Evolutionary conservation across 2,113 vertebrate species (phyloP).

Genomic region (Epinephelus fuscoguttatus): DNA sequence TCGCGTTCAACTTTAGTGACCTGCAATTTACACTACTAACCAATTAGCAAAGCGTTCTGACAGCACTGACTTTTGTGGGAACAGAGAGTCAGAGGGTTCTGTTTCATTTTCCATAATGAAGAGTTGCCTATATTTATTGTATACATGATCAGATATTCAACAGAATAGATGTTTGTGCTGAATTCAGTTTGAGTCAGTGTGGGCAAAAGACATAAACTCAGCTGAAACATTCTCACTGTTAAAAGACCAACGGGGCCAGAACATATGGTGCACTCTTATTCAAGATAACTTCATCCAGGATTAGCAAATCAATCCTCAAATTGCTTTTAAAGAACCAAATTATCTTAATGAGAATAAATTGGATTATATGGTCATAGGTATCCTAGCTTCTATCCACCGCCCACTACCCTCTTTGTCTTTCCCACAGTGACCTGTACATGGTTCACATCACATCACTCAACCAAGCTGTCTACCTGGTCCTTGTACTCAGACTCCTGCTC

Average conservation of each 20-base stretch:
- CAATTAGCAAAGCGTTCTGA: background rate
- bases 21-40: background rate
- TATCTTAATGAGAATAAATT: background rate
- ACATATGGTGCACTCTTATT: background rate
- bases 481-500: constrained; percentile 10
- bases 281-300: background rate
- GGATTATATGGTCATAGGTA: background rate
- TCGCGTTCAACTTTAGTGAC: background rate
- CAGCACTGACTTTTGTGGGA: background rate
- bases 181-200: background rate
- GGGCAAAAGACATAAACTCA: background rate
- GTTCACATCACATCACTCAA: constrained; percentile 8
- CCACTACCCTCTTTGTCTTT: background rate
- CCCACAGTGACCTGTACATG: background rate
- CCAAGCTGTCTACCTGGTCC: constrained; percentile 2
- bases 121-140: background rate
- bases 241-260: background rate
- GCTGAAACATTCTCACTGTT: background rate
- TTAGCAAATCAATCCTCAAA: background rate
- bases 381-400: too few species aligned
- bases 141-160: background rate
- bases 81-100: background rate
- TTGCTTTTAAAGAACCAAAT: constrained; percentile 5
- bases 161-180: background rate
- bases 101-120: background rate